Base-by-base conservation (phyloP, 2,797 vertebrate species). In the Etheostoma nigrum region DNA sequence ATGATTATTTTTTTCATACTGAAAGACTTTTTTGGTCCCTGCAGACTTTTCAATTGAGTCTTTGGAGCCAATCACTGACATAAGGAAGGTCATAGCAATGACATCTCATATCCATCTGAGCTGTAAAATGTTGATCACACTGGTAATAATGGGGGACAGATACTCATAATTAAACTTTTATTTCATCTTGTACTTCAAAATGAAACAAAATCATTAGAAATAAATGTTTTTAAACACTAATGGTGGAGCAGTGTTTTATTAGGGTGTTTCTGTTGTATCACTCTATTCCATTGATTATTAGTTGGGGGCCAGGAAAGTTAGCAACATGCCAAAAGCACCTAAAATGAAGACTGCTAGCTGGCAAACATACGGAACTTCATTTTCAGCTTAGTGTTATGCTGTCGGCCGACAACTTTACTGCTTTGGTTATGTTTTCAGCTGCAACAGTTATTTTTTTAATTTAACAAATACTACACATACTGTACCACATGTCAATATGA, bases 1-100 rank as follows among this genome's bases (percentile, higher is more conserved):
- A 7, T 75, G 60, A 55, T 52, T 40, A 57, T 18, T 47, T 2
- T 40, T 51, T 47, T 53, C 0, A 10, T 40, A 48, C 61, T 9
- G 9, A 53, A 65, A 1, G 15, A n/a, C 5, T 48, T 49, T 51
- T 51, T 16, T 74, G 18, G 16, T 44, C 23, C 54, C 19, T 40
- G 36, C 36, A 11, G 11, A 36, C 33, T 51, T 55, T 61, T 51
- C 9, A 51, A 15, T 66, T 21, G 16, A 57, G 15, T 67, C 10
- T 80, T 70, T 75, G 44, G 63, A 77, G 52, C 4, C 16, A 30
- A 11, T 74, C 30, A 65, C 16, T 57, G 51, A 54, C 21, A 9
- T 4, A 5, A 48, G 18, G 14, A 76, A 82, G 60, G 74, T 67
- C 44, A 60, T 2, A 5, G 23, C 57, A 71, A 33, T 33, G 42